These are phyloP conservation scores for Daphoenositta chrysoptera DNA, from an alignment of 2,113 vertebrate species.

Conservation along the genomic window DNA sequence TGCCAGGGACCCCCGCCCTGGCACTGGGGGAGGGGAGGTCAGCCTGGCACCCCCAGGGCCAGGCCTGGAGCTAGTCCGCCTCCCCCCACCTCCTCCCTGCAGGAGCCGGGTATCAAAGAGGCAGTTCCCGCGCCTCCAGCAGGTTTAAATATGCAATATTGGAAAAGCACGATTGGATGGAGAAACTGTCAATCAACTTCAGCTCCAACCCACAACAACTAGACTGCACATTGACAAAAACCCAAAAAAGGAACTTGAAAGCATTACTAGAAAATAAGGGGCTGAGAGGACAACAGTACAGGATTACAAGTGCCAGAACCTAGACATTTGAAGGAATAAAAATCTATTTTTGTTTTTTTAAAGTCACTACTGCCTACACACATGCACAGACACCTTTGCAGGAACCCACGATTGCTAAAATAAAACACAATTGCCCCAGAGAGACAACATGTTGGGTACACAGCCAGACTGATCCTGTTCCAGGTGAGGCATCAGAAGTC, in stretches of 20 bases:
- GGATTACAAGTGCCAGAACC: background rate
- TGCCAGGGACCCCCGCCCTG: too few species aligned
- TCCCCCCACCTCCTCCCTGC: too few species aligned
- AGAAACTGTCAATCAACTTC: too few species aligned
- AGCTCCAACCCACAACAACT: too few species aligned
- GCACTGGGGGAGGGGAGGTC: too few species aligned
- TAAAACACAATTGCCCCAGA: background rate
- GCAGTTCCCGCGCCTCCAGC: too few species aligned
- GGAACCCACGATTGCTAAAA: background rate
- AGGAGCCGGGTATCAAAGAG: too few species aligned
- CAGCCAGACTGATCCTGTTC: background rate
- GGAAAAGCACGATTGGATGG: too few species aligned
- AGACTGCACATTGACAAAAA: background rate
- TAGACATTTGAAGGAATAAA: constrained; percentile 8
- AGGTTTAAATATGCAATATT: too few species aligned
- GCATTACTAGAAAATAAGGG: background rate
- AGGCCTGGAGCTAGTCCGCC: too few species aligned
- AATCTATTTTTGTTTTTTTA: background rate
- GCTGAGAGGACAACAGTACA: background rate
- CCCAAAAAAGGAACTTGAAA: background rate
- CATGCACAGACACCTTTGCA: background rate
- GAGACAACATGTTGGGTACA: background rate
- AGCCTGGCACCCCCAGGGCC: too few species aligned
- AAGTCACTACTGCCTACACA: background rate
- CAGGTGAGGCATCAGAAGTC: background rate